Evolutionary conservation across 2,113 vertebrate species (phyloP).

Genomic region (Paramisgurnus dabryanus): DNA sequence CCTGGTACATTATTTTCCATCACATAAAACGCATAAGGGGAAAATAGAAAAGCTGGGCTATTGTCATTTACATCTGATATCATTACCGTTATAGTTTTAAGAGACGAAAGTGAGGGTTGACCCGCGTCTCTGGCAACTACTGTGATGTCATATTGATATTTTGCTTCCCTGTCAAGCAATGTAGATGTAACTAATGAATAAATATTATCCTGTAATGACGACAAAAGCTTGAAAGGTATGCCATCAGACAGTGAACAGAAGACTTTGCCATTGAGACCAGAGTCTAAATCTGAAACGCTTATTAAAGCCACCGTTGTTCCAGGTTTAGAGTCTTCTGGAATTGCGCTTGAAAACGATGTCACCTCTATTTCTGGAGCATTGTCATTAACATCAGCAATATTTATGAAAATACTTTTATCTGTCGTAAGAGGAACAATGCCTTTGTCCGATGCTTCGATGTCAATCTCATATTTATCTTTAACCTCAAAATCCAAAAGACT

Average conservation of each 20-base stretch:
- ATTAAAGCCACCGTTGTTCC: slow-evolving; percentile 70
- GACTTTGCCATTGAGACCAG: slow-evolving; percentile 66
- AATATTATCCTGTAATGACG: slow-evolving; percentile 61
- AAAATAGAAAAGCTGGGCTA: slow-evolving; percentile 30
- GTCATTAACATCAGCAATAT: slow-evolving; percentile 69
- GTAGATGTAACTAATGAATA: slow-evolving; percentile 62
- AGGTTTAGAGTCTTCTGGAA: slow-evolving; percentile 64
- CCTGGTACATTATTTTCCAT: slow-evolving; percentile 64
- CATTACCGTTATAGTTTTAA: slow-evolving; percentile 63
- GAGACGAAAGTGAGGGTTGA: slow-evolving; percentile 58
- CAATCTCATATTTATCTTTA: slow-evolving; percentile 63
- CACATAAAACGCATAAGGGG: slow-evolving; percentile 56
- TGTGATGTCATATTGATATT: slow-evolving; percentile 60
- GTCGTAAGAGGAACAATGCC: slow-evolving; percentile 40
- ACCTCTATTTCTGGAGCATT: slow-evolving; percentile 85
- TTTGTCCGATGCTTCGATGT: slow-evolving; percentile 69
- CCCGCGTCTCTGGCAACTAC: slow-evolving; percentile 65
- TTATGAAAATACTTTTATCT: slow-evolving; percentile 63
- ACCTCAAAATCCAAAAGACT: slow-evolving; percentile 67
- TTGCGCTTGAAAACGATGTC: slow-evolving; percentile 80
- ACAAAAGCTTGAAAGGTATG: slow-evolving; percentile 61
- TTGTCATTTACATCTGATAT: slow-evolving; percentile 74
- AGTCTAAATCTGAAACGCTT: slow-evolving; percentile 66
- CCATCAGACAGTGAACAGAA: slow-evolving; percentile 69
- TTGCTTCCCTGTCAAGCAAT: slow-evolving; percentile 64